Evolutionary conservation across 1,140 invertebrate species (phyloP), one percentile per base, ranked within the genome.

Genomic region (Yoshiicerus persimilis): DNA sequence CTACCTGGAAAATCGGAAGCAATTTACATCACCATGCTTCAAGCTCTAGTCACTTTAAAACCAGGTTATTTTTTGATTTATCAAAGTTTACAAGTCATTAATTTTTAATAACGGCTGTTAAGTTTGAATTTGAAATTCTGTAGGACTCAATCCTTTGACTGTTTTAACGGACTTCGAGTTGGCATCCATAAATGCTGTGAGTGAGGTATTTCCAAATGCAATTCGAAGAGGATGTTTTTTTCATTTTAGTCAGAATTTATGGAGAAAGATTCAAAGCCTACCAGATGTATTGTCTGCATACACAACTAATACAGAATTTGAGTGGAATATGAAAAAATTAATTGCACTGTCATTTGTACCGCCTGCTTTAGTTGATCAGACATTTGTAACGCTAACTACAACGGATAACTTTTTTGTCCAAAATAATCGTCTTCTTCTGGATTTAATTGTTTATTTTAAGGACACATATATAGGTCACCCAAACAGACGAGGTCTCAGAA

Each of bases 221-320:
- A 4, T 8, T 16, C 16, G 11, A 32, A 20, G 88, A 6, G 88
- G 84, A 41, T 89, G 84, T 62, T 87, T 62, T 56, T 89, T 89
- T 62, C 88, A 89, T 34, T 89, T 89, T 34, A 11, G 23, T 62
- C 88, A 87, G 64, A 20, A 16, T 83, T 2, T 89, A 5, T 89
- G 86, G 86, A 38, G 47, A 9, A 16, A 84, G 8, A 62, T 89
- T 34, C 86, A 89, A 27, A 9, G 1, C 1, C 6, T 10, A 9
- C 27, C 66, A 4, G 25, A 75, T 75, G 32, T 75, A 13, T 16
- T 75, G 4, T 1, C 2, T 2, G 27, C 27, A 2, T 75, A 34
- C 27, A 34, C 4, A 5, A 6, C 32, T 13, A 34, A 16, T 16
- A 20, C 66, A 3, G 23, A 75, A 4, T 64, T 64, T 25, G n/a